Conservation (phyloP, 2,797 vertebrate species). For the Margarornis squamiger region DNA sequence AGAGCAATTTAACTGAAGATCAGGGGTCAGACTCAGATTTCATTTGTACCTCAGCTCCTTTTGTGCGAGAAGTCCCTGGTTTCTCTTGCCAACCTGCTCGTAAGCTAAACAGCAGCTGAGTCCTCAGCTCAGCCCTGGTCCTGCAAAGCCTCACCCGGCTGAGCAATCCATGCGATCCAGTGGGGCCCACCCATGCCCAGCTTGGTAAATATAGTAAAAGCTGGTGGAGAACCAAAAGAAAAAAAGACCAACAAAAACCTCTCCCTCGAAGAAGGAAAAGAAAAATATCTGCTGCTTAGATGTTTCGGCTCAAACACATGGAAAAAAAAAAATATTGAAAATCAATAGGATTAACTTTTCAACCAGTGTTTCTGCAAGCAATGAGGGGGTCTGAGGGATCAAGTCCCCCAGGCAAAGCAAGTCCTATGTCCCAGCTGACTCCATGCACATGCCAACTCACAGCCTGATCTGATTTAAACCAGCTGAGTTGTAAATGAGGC, state of each 20-base stretch:
- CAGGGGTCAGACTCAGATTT: constrained; percentile 4
- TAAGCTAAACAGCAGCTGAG: neutral
- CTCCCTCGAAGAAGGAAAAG: neutral
- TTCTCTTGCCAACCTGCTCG: neutral
- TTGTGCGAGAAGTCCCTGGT: neutral
- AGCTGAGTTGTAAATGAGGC: constrained; percentile 55
- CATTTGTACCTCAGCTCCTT: neutral
- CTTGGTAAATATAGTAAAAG: constrained; percentile 19
- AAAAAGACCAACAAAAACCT: neutral
- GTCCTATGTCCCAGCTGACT: neutral
- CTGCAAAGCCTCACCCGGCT: constrained; percentile 4
- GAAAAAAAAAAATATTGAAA: neutral
- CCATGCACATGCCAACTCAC: neutral
- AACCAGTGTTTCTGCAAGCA: rapidly evolving
- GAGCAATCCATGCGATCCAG: neutral
- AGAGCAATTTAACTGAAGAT: constrained; percentile 13
- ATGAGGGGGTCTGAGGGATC: neutral
- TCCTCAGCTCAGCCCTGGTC: neutral
- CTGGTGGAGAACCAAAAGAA: neutral
- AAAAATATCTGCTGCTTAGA: neutral
- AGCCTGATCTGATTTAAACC: constrained; percentile 43
- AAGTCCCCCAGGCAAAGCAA: neutral
- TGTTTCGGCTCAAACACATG: neutral
- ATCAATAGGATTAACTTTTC: neutral
- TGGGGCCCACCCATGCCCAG: neutral